Conservation (phyloP, 2,888 invertebrate genomes). For the Meta bourneti region DNA sequence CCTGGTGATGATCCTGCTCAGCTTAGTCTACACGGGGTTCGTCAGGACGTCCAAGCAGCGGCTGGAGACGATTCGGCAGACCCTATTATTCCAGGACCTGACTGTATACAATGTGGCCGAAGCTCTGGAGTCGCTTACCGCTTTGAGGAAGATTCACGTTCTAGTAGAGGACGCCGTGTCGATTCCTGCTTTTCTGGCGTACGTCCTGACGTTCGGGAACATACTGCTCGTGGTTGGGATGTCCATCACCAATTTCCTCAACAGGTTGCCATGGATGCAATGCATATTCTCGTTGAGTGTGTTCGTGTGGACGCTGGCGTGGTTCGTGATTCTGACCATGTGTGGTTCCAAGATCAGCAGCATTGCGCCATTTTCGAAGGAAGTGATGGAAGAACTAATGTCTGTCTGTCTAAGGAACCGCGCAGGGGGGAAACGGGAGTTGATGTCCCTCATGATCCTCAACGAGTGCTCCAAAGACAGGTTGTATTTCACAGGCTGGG, state of each 20-base stretch:
- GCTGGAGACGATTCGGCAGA: neutral
- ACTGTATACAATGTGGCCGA: neutral
- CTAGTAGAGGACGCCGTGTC: slow-evolving; percentile 36
- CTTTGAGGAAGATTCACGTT: neutral
- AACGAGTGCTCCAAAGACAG: slow-evolving; percentile 15
- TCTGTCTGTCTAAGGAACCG: neutral
- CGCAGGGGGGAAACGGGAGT: neutral
- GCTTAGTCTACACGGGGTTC: slow-evolving; percentile 35
- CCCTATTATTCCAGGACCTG: neutral
- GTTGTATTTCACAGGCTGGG: slow-evolving; percentile 37
- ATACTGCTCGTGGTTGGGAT: slow-evolving; percentile 27
- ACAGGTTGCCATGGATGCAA: neutral
- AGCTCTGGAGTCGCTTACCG: neutral
- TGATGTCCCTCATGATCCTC: slow-evolving; percentile 18
- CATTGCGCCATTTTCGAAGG: neutral
- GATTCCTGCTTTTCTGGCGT: slow-evolving; percentile 15
- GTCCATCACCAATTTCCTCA: neutral
- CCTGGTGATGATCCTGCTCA: slow-evolving; percentile 28
- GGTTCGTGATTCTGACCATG: slow-evolving; percentile 41
- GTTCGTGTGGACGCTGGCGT: slow-evolving; percentile 39
- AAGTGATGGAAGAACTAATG: slow-evolving; percentile 12
- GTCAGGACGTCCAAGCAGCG: neutral
- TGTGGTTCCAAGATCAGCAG: slow-evolving; percentile 30
- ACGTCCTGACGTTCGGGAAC: slow-evolving; percentile 38
- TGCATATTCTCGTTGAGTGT: neutral